Conservation (phyloP, 2,113 vertebrate species). For the Alosa alosa region DNA sequence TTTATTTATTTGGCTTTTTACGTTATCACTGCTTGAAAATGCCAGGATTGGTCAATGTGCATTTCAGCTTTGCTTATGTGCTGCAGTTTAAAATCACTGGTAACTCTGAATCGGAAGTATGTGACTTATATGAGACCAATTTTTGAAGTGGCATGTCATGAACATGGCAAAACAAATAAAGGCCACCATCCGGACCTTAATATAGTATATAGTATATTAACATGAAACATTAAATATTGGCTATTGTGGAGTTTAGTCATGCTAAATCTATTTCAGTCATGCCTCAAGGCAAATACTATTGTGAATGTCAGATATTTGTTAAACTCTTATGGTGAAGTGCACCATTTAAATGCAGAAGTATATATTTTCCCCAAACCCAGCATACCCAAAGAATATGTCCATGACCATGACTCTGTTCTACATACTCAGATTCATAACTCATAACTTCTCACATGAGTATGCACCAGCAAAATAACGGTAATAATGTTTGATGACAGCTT, state of each 20-base stretch:
- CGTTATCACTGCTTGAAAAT: background rate
- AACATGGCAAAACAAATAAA: background rate
- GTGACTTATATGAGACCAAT: background rate
- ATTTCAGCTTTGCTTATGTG: constrained; percentile 12
- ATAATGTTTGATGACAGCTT: background rate
- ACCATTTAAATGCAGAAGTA: background rate
- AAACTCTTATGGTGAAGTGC: background rate
- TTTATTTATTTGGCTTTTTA: background rate
- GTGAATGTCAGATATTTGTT: constrained; percentile 6
- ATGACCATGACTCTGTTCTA: constrained; percentile 10
- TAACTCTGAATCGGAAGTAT: background rate
- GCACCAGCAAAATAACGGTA: constrained; percentile 30
- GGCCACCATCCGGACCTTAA: background rate
- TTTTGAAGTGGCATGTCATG: background rate
- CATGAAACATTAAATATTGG: background rate
- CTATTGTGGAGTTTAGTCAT: constrained; percentile 9
- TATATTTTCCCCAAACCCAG: background rate
- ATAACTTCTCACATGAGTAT: background rate
- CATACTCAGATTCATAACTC: constrained; percentile 9
- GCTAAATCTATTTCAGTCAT: background rate
- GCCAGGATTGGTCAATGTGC: background rate
- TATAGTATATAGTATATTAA: background rate
- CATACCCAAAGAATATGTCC: constrained; percentile 43
- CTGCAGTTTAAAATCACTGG: background rate
- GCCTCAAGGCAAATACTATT: background rate